Evolutionary conservation across 1,140 invertebrate species (phyloP), one percentile per base, ranked within the genome.

Genomic region (Microvelia longipes): DNA sequence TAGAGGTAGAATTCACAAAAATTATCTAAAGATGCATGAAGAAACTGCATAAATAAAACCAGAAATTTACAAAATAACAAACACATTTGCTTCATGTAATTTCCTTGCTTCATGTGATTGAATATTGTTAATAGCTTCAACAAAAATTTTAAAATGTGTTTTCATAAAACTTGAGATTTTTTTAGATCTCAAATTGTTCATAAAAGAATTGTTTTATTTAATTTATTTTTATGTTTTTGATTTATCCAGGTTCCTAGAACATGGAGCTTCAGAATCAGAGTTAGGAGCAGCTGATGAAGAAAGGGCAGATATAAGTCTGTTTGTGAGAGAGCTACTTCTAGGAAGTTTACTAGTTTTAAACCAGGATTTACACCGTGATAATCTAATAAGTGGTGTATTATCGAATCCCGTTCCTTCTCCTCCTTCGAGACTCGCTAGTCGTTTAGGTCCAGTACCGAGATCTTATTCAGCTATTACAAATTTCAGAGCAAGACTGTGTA

Each of bases 271-370:
- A 27, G 85, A 87, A 73, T 76, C 78, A 11, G 83, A 85, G 73
- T 75, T 82, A 66, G 82, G 86, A 74, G 80, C 76, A 66, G 78
- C 83, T 72, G 85, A 87, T 74, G 80, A 81, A 71, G 84, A 87
- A 72, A 82, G 83, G 74, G 83, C 85, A 69, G 86, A 88, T 76
- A 81, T 85, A 72, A 87, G 86, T 77, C 75, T 88, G 24, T 90
- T 90, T 81, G 82, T 87, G 66, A 85, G 87, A 74, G 87, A 89
- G 79, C 77, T 89, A 67, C 80, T 89, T 30, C 78, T 89, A 68
- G 83, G 84, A 29, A 85, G 86, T 29, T 78, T 89, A 74, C 82
- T 83, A 50, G 79, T 64, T 15, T 24, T 24, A 26, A 24, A 64
- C 24, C 15, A 64, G 24, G 62, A 64, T 64, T 24, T 64, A 14